Evolutionary conservation across 2,888 invertebrate species (phyloP).

Genomic region (Acanthopleura granulata): DNA sequence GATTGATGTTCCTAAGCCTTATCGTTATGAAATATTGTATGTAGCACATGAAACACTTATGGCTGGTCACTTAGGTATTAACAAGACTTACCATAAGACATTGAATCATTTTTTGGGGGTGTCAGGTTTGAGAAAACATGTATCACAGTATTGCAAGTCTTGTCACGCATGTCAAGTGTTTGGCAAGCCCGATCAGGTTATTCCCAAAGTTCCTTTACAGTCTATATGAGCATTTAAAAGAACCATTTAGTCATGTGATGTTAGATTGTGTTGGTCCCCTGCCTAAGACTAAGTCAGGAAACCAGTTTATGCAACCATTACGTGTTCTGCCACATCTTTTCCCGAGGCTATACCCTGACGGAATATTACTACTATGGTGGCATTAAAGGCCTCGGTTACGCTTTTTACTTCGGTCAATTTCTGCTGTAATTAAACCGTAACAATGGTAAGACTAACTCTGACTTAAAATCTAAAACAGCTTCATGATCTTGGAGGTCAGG

Average conservation of each 20-base stretch:
- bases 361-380: conserved; percentile 31
- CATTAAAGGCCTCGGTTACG: conserved; percentile 32
- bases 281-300: conserved; percentile 27
- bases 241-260: conserved; percentile 31
- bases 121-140: conserved; percentile 22
- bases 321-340: conserved; percentile 33
- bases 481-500: no score
- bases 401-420: conserved; percentile 38
- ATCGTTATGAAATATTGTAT: conserved; percentile 22
- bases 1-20: conserved; percentile 24
- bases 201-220: conserved; percentile 24
- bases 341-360: conserved; percentile 42
- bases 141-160: conserved; percentile 5
- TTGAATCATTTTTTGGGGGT: conserved; percentile 30
- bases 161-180: conserved; percentile 30
- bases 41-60: conserved; percentile 30
- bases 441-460: no score
- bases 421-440: no score
- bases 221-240: conserved; percentile 25
- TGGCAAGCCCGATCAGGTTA: conserved; percentile 30
- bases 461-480: no score
- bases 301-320: conserved; percentile 33
- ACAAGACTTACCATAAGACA: conserved; percentile 25
- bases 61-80: conserved; percentile 30
- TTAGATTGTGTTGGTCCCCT: conserved; percentile 36